Percentiles rank a stretch among this genome's conserved stretches.
These are phyloP conservation scores for Lasioglossum morio DNA, from an alignment of 2,888 invertebrate genomes.

Conservation along the genomic window DNA sequence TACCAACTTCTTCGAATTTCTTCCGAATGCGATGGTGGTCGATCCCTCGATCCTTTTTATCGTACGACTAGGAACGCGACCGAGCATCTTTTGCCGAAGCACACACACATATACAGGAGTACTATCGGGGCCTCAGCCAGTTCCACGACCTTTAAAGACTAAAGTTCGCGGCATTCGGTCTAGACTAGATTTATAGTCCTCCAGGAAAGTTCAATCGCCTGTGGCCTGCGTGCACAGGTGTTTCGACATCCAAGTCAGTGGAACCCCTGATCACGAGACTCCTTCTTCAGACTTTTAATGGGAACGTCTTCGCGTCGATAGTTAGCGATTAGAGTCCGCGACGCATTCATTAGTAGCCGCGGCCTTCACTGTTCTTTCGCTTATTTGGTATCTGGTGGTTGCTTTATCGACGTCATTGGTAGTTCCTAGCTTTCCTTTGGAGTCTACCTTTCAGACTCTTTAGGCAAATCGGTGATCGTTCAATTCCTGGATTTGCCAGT, in stretches of 20 bases:
- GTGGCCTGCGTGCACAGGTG: conserved; percentile 62
- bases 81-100: not conserved
- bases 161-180: conserved; percentile 83
- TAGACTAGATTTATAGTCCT: conserved; percentile 77
- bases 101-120: not conserved
- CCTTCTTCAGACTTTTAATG: not conserved
- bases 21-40: not conserved
- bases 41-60: conserved; percentile 37
- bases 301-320: conserved; percentile 4
- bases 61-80: conserved; percentile 44
- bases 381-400: not conserved
- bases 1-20: conserved; percentile 32
- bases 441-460: not conserved
- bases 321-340: not conserved
- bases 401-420: not conserved
- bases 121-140: conserved; percentile 67
- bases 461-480: not conserved
- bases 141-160: conserved; percentile 82
- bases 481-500: not conserved
- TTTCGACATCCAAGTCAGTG: conserved; percentile 37
- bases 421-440: not conserved
- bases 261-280: not conserved
- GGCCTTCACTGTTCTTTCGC: not conserved
- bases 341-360: not conserved
- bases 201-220: conserved; percentile 80